Percentiles rank a stretch among this genome's conserved stretches.
phyloP scores from a whole-genome alignment of 2,113 vertebrate genomes.

The Xiphophorus couchianus region DNA sequence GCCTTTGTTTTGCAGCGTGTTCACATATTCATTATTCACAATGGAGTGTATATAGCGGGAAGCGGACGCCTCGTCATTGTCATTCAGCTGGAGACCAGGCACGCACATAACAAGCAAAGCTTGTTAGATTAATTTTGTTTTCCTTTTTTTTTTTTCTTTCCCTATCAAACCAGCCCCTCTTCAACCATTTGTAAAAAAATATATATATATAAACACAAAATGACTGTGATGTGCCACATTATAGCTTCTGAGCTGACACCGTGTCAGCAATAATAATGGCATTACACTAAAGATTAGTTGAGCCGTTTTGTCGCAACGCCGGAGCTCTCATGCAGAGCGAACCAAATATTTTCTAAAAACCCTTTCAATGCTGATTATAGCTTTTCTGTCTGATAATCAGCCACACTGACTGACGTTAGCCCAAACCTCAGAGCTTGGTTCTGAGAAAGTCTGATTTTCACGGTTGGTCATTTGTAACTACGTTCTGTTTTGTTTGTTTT shows the following conservation, averaged over 20 bases:
- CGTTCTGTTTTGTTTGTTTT: neutral
- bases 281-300: conserved; percentile 67
- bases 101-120: conserved; percentile 74
- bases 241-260: conserved; percentile 67
- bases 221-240: conserved; percentile 68
- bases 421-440: neutral
- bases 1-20: conserved; percentile 68
- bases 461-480: conserved; percentile 6
- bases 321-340: conserved; percentile 14
- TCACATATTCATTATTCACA: conserved; percentile 74
- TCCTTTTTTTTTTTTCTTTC: conserved; percentile 37
- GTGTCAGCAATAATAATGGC: conserved; percentile 67
- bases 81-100: conserved; percentile 70
- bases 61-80: conserved; percentile 69
- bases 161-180: conserved; percentile 44
- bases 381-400: conserved; percentile 3
- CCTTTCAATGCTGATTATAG: conserved; percentile 2
- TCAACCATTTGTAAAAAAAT: conserved; percentile 59
- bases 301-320: conserved; percentile 40
- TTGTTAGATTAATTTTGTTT: conserved; percentile 80
- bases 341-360: conserved; percentile 11
- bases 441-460: conserved; percentile 1
- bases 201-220: conserved; percentile 62
- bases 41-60: conserved; percentile 58
- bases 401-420: neutral